Evolutionary conservation across 2,113 vertebrate species (phyloP).

Genomic region (Menura novaehollandiae): DNA sequence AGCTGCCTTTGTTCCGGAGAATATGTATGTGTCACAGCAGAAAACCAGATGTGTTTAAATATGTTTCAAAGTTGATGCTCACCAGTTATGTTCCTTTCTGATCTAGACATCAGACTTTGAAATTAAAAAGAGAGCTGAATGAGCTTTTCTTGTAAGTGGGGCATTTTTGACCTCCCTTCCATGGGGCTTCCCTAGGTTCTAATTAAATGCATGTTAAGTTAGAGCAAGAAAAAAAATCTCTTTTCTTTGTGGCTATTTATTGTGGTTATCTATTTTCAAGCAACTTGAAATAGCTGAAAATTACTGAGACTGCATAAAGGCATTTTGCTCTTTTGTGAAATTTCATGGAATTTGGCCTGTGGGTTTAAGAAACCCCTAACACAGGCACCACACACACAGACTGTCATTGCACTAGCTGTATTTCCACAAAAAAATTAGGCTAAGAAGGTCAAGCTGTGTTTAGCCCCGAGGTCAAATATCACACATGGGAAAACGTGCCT

Average conservation of each 20-base stretch:
- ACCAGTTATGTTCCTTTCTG: background rate
- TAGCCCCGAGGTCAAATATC: background rate
- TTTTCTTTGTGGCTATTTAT: background rate
- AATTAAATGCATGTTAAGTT: background rate
- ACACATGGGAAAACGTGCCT: background rate
- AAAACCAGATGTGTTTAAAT: background rate
- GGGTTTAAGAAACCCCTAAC: background rate
- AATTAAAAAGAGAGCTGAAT: background rate
- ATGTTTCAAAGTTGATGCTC: background rate
- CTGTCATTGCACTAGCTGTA: background rate
- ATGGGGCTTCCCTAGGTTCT: background rate
- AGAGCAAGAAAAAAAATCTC: background rate
- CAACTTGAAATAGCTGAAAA: background rate
- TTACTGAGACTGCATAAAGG: background rate
- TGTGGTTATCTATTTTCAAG: background rate
- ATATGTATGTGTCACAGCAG: fast-evolving
- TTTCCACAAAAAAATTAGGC: background rate
- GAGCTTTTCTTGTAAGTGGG: background rate
- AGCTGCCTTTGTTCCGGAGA: background rate
- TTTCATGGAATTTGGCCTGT: background rate
- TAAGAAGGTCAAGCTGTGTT: background rate
- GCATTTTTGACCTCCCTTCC: background rate
- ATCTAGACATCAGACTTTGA: background rate
- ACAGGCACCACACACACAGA: background rate
- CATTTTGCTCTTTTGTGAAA: background rate